phyloP scores from a whole-genome alignment of 2,888 invertebrate species.

The Callyntrura sp. region DNA sequence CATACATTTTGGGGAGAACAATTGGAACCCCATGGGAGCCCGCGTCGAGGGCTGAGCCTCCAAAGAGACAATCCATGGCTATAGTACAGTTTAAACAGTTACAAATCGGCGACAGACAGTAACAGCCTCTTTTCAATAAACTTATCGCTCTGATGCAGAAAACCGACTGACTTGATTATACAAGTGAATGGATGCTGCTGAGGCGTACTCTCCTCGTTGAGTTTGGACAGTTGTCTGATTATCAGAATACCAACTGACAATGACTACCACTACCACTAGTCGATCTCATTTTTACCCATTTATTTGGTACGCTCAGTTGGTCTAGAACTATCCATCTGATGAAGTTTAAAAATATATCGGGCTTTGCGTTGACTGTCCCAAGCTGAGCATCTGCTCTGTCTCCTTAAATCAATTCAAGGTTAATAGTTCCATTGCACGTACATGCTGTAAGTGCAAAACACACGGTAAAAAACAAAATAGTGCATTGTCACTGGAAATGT shows the following conservation, averaged over 20 bases:
- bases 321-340: constrained; percentile 38
- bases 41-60: constrained; percentile 62
- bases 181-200: background rate
- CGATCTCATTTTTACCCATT: background rate
- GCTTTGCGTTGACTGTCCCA: background rate
- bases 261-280: background rate
- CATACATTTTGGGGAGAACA: constrained; percentile 84
- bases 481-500: too few species aligned
- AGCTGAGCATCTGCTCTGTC: too few species aligned
- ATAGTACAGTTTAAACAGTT: too few species aligned
- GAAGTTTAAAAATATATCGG: background rate
- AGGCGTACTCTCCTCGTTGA: too few species aligned
- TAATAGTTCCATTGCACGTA: too few species aligned
- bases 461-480: too few species aligned
- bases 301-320: background rate
- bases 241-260: constrained; percentile 31
- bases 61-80: constrained; percentile 71
- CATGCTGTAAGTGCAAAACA: too few species aligned
- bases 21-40: constrained; percentile 53
- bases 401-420: too few species aligned
- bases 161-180: background rate
- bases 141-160: background rate
- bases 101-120: too few species aligned
- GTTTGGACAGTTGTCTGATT: background rate
- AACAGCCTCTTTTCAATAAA: background rate